A percentile compares a stretch with the other conserved stretches of the same genome.
Conservation (phyloP, 2,888 invertebrate genomes). For the Tuberolachnus salignus region DNA sequence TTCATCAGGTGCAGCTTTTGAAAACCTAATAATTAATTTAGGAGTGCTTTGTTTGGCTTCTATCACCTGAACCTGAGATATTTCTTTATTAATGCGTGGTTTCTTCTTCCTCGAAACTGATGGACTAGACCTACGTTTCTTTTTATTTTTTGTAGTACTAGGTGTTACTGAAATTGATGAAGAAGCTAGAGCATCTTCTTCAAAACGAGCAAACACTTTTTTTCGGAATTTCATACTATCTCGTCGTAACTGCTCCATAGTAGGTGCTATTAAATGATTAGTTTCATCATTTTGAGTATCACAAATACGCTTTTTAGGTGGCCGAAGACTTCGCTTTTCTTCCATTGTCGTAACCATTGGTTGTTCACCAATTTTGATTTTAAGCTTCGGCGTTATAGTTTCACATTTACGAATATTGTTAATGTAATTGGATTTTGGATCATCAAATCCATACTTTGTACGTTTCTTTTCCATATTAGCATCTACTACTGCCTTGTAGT, state of each 20-base stretch:
- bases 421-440: slow-evolving; percentile 60
- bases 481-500: slow-evolving; percentile 74
- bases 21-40: slow-evolving; percentile 77
- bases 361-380: slow-evolving; percentile 71
- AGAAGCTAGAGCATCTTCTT: slow-evolving; percentile 65
- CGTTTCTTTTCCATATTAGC: slow-evolving; percentile 75
- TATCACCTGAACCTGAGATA: slow-evolving; percentile 66
- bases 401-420: slow-evolving; percentile 43
- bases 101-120: slow-evolving; percentile 47
- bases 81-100: slow-evolving; percentile 51
- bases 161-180: slow-evolving; percentile 66
- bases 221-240: slow-evolving; percentile 87
- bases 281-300: slow-evolving; percentile 60
- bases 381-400: slow-evolving; percentile 71
- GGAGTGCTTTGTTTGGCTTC: slow-evolving; percentile 68
- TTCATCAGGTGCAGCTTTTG: slow-evolving; percentile 64
- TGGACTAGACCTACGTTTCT: slow-evolving; percentile 63
- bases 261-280: slow-evolving; percentile 68
- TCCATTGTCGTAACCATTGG: slow-evolving; percentile 61
- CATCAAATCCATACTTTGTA: slow-evolving; percentile 67
- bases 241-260: slow-evolving; percentile 79
- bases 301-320: slow-evolving; percentile 81
- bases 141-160: slow-evolving; percentile 62
- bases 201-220: slow-evolving; percentile 82
- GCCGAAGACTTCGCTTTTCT: slow-evolving; percentile 65